Evolutionary conservation across 2,797 vertebrate genomes (phyloP).

Genomic region (Cossypha polioptera): DNA sequence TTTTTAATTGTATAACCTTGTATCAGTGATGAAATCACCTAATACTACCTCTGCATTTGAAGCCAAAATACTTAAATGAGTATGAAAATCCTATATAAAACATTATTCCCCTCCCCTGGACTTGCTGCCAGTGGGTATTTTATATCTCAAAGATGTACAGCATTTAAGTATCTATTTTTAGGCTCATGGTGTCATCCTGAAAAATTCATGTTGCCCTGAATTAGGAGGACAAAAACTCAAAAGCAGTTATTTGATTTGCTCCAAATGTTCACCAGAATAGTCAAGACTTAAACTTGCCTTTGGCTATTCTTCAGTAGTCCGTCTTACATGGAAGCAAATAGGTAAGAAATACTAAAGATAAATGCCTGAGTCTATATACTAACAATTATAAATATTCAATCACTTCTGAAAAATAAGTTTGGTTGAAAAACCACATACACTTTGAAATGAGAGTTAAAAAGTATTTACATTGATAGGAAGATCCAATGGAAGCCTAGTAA

Average conservation of each 20-base stretch:
- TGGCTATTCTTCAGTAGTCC: background rate
- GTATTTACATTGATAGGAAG: background rate
- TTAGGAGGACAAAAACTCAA: background rate
- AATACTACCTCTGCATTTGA: background rate
- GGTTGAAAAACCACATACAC: background rate
- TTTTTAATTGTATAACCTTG: background rate
- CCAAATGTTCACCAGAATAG: background rate
- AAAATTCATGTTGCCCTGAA: background rate
- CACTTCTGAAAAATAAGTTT: background rate
- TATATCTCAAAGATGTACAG: background rate
- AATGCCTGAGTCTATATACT: background rate
- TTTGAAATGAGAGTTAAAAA: background rate
- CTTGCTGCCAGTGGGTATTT: conserved; percentile 1
- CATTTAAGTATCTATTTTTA: conserved; percentile 15
- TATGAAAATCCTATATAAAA: conserved; percentile 4
- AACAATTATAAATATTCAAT: background rate
- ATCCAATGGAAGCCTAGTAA: background rate
- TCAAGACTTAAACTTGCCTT: background rate
- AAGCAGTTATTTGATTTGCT: background rate
- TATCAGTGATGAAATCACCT: conserved; percentile 17
- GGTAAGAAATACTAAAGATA: background rate
- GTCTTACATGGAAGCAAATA: background rate
- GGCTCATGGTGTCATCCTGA: background rate
- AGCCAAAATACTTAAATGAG: conserved; percentile 9
- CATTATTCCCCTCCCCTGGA: background rate